phyloP scores from a whole-genome alignment of 2,113 vertebrate genomes.

The Gobio gobio region DNA sequence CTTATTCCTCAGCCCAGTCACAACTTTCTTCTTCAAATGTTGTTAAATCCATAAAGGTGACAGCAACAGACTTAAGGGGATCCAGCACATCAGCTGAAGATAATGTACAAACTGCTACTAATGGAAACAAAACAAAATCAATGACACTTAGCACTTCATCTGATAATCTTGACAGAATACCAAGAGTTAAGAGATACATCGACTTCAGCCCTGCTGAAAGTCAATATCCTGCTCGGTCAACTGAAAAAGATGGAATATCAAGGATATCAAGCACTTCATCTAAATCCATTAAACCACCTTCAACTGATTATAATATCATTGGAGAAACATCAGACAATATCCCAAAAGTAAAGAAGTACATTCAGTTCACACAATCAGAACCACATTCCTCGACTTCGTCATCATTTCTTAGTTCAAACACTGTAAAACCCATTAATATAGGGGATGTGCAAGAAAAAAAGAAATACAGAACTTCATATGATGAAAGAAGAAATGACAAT shows the following conservation, averaged over 20 bases:
- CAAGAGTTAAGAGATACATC: conserved; percentile 37
- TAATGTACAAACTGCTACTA: neutral
- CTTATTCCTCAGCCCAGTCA: neutral
- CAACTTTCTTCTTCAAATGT: neutral
- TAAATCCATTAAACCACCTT: neutral
- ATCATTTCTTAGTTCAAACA: conserved; percentile 12
- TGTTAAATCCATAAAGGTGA: neutral
- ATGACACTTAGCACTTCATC: neutral
- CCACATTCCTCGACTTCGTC: neutral
- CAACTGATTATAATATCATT: neutral
- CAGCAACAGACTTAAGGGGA: neutral
- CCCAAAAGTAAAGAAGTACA: conserved; percentile 22
- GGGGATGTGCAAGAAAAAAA: too few species aligned
- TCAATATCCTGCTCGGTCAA: neutral
- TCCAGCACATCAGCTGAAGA: conserved; percentile 3
- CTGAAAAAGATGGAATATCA: neutral
- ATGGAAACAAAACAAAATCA: neutral
- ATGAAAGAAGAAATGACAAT: neutral
- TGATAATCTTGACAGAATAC: neutral
- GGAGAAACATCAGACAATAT: neutral
- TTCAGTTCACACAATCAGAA: conserved; percentile 4
- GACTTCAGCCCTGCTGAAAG: conserved; percentile 14
- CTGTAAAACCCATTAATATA: too few species aligned
- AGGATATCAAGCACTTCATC: neutral
- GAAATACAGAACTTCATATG: too few species aligned